Evolutionary conservation across 2,797 vertebrate genomes (phyloP).

Genomic region (Acipenser transmontanus): DNA sequence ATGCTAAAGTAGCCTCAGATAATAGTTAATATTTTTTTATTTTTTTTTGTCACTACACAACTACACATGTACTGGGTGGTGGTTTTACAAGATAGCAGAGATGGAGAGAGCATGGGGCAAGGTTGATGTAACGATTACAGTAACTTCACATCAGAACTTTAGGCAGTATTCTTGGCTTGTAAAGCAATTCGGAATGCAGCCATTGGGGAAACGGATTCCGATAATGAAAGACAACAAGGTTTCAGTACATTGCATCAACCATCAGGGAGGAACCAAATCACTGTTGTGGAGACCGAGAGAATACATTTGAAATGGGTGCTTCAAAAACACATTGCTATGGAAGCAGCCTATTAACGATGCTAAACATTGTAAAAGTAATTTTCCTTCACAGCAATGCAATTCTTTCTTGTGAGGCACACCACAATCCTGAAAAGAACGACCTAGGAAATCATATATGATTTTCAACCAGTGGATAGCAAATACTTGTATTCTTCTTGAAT

Average conservation of each 20-base stretch:
- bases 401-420: neutral
- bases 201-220: neutral
- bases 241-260: neutral
- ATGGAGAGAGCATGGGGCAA: neutral
- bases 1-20: too few species aligned
- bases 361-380: neutral
- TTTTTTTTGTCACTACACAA: too few species aligned
- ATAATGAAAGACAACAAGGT: neutral
- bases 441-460: neutral
- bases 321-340: neutral
- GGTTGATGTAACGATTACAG: slow-evolving; percentile 5
- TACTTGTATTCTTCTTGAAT: neutral
- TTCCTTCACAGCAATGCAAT: neutral
- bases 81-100: too few species aligned
- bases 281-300: neutral
- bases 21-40: too few species aligned
- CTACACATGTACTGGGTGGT: too few species aligned
- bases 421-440: neutral
- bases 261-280: neutral
- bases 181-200: neutral
- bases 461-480: neutral
- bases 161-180: neutral
- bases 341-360: neutral
- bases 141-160: neutral
- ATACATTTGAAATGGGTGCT: neutral